Base-by-base conservation (phyloP, 2,888 invertebrate species). In the Bellardia bayeri region DNA sequence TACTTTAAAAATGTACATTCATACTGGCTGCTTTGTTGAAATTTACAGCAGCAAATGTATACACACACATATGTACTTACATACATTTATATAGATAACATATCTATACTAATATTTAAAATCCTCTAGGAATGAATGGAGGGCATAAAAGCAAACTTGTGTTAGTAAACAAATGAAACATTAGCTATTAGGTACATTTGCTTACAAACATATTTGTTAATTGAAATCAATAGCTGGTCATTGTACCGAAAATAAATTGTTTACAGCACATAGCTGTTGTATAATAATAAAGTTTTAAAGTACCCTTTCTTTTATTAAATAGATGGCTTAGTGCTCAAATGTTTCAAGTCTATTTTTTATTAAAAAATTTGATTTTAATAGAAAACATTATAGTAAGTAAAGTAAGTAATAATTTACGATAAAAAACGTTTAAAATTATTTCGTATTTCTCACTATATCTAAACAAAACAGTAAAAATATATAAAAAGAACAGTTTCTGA, bases 211-310 rank as follows among this genome's bases (percentile, higher is more conserved):
- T 87, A 81, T 84, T 84, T 82, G 81, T 74, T 84, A 82, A 87
- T 87, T 84, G 87, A 84, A 84, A 87, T 84, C 84, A 78, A 82
- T 84, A 84, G 74, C 76, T 84, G 87, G 84, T 81, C 81, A 78
- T 74, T 84, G 68, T 68, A 78, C 51, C 23, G 42, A 42, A 74
- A 72, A 61, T 13, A 49, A 11, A 63, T 37, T 66, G 6, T 23
- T 30, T 33, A 23, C 40, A 54, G 49, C 37, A 54, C 6, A 68
- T 8, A 68, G 6, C 0, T 11, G 56, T 40, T n/a, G 9, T 42
- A n/a, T 56, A 33, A n/a, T 49, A n/a, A 69, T 8, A 0, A 49
- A 8, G 14, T 33, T 69, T 1, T 1, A 63, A 37, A 3, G 30
- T 58, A 33, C 2, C 2, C 13, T 4, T 13, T 23, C 16, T 11